Evolutionary conservation across 2,888 invertebrate genomes (phyloP).

Genomic region (Ceriagrion tenellum): DNA sequence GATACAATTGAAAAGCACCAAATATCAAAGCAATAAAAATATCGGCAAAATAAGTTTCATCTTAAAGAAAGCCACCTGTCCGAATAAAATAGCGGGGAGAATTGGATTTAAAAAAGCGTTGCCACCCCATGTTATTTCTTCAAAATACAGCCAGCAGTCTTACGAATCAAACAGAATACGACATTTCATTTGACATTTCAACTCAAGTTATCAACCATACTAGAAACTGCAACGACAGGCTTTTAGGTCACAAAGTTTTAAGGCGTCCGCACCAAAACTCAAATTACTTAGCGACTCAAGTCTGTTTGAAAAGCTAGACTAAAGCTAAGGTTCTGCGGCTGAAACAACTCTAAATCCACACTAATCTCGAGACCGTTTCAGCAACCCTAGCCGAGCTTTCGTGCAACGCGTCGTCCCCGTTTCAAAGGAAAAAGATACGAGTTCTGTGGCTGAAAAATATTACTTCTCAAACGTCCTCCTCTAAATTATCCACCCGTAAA

Average conservation of each 20-base stretch:
- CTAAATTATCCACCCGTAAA: background rate
- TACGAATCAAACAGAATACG: background rate
- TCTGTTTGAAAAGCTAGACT: background rate
- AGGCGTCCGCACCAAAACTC: background rate
- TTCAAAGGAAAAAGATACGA: background rate
- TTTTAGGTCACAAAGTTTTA: background rate
- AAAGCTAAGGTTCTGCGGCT: background rate
- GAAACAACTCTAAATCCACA: background rate
- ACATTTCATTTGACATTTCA: background rate
- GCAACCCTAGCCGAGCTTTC: background rate
- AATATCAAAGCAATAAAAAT: too few species aligned
- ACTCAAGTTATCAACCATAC: background rate
- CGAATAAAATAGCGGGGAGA: too few species aligned
- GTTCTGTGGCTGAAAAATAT: background rate
- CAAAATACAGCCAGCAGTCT: too few species aligned
- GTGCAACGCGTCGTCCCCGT: background rate
- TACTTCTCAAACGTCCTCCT: background rate
- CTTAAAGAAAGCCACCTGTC: too few species aligned
- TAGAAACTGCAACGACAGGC: background rate
- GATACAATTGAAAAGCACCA: too few species aligned
- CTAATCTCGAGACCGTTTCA: background rate
- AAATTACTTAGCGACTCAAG: background rate
- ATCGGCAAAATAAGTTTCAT: too few species aligned
- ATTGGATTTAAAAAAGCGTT: too few species aligned
- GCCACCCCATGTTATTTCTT: too few species aligned